A percentile compares a stretch with the other conserved stretches of the same genome.
Conservation (phyloP, 2,888 invertebrate genomes). For the Fissipunctia ypsillon region DNA sequence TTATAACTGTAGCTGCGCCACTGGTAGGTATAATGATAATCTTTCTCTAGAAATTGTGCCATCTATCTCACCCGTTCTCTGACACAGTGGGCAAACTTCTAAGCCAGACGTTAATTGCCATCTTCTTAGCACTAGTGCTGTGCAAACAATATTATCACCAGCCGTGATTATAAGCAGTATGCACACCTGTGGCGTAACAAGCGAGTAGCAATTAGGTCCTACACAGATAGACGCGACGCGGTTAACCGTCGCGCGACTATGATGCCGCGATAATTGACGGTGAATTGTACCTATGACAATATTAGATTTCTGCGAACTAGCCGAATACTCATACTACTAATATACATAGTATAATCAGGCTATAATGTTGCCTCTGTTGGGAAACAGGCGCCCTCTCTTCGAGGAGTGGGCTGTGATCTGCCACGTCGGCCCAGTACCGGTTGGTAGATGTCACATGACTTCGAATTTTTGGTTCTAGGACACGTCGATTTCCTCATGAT, state of each 20-base stretch:
- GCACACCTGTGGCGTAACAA: slow-evolving; percentile 46
- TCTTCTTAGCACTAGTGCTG: slow-evolving; percentile 18
- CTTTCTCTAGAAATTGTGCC: background rate
- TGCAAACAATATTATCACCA: slow-evolving; percentile 40
- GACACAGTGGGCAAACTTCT: slow-evolving; percentile 2
- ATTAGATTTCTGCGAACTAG: too few species aligned
- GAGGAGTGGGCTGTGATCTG: too few species aligned
- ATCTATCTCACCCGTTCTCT: background rate
- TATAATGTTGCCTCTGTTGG: too few species aligned
- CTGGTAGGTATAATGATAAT: background rate
- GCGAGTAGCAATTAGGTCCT: slow-evolving; percentile 18
- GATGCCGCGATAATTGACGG: background rate
- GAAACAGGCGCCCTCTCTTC: too few species aligned
- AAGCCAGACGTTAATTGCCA: slow-evolving; percentile 26
- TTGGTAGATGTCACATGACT: too few species aligned
- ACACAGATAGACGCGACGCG: background rate
- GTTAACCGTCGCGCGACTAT: background rate
- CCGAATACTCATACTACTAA: too few species aligned
- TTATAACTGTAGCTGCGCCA: too few species aligned
- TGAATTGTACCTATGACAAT: background rate
- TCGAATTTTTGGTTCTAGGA: too few species aligned
- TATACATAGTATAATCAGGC: too few species aligned
- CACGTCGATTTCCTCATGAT: too few species aligned
- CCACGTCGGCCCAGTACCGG: too few species aligned
- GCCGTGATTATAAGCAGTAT: slow-evolving; percentile 40